These are phyloP conservation scores for Hymenochirus boettgeri DNA, from an alignment of 2,113 vertebrate species.

Conservation along the genomic window DNA sequence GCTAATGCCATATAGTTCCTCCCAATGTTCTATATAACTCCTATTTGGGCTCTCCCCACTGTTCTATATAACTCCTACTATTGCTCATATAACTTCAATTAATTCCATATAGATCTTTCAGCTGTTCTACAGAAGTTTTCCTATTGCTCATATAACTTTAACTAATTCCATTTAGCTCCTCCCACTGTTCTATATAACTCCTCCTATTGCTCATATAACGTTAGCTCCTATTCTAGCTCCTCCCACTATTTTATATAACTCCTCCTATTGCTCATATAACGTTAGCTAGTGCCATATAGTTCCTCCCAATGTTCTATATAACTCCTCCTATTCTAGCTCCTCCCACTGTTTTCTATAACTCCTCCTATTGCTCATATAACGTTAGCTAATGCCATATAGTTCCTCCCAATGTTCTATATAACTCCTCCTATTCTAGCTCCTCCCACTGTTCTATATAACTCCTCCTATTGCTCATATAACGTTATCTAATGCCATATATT, in stretches of 20 bases:
- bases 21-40: background rate
- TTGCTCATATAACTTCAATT: no score
- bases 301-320: background rate
- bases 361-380: background rate
- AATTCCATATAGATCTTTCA: no score
- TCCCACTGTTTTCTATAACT: background rate
- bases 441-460: background rate
- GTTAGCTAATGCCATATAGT: background rate
- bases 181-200: conserved; percentile 5
- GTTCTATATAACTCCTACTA: background rate
- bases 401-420: background rate
- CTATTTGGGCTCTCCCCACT: background rate
- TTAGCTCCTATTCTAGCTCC: no score
- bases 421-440: background rate
- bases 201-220: conserved; percentile 6
- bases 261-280: conserved; percentile 1
- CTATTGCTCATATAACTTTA: background rate
- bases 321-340: no score
- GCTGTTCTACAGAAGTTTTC: background rate
- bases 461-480: conserved; percentile 3
- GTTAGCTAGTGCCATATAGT: no score
- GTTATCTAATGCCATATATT: no score
- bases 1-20: no score
- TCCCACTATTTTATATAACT: background rate
- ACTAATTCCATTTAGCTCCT: background rate